Conservation (phyloP, 2,888 invertebrate species). For the Agonopterix alstromeriana region DNA sequence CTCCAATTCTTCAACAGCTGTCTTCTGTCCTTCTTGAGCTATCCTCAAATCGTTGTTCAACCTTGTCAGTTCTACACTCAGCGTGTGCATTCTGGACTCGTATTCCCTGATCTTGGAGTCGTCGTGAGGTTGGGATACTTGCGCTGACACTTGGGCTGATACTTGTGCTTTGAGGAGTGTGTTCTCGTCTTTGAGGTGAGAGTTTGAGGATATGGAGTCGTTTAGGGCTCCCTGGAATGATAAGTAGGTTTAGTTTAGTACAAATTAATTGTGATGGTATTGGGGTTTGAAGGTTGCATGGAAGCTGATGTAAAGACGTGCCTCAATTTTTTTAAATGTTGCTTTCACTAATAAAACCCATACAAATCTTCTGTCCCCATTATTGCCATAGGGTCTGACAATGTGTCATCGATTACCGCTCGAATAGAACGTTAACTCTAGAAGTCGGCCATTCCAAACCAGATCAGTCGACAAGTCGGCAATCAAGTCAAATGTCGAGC, state of each 20-base stretch:
- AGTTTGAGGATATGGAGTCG: conserved; percentile 82
- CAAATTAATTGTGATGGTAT: neutral
- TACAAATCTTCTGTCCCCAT: too few species aligned
- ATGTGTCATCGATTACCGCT: too few species aligned
- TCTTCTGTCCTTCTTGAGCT: conserved; percentile 26
- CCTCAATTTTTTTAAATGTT: too few species aligned
- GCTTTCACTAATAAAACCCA: too few species aligned
- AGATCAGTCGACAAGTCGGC: too few species aligned
- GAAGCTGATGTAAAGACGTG: too few species aligned
- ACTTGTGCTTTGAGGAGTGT: conserved; percentile 87
- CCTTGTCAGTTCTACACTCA: conserved; percentile 28
- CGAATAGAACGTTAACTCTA: too few species aligned
- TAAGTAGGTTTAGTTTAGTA: neutral
- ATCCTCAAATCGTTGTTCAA: conserved; percentile 24
- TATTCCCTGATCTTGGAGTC: conserved; percentile 16
- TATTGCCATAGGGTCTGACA: too few species aligned
- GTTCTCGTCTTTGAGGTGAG: conserved; percentile 90
- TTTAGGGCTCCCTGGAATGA: conserved; percentile 62
- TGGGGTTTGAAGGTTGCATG: too few species aligned
- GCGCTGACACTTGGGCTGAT: conserved; percentile 67
- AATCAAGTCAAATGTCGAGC: too few species aligned
- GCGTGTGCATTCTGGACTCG: conserved; percentile 26
- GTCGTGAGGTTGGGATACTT: neutral
- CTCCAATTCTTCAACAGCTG: conserved; percentile 69
- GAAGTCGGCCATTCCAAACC: too few species aligned